Conservation (phyloP, 2,113 vertebrate species). For the Chloroceryle aenea region DNA sequence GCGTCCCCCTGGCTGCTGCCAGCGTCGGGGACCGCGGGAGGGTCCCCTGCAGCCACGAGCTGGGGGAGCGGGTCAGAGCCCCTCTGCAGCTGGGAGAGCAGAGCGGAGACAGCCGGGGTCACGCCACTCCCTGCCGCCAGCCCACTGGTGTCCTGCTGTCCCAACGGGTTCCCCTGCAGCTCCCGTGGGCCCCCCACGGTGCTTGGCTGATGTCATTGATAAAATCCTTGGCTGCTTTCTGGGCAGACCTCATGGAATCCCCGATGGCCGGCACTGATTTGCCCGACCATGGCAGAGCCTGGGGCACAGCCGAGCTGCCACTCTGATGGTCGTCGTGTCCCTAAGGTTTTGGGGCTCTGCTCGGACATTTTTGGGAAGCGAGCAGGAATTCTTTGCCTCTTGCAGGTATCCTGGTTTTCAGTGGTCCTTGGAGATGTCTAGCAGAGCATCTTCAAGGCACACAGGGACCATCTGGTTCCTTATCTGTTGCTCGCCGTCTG, state of each 20-base stretch:
- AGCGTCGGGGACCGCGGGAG: rapidly evolving
- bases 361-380: neutral
- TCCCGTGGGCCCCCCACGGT: neutral
- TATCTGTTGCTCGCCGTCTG: neutral
- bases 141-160: neutral
- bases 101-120: neutral
- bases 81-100: neutral
- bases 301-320: neutral
- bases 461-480: neutral
- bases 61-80: neutral
- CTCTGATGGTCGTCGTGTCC: neutral
- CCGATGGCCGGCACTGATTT: rapidly evolving
- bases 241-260: neutral
- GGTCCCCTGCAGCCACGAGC: neutral
- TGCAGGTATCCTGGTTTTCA: neutral
- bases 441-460: neutral
- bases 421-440: neutral
- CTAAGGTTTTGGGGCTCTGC: too few relatives aligned
- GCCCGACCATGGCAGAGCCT: neutral
- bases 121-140: neutral
- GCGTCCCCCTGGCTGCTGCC: neutral
- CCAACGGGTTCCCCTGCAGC: neutral
- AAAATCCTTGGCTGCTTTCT: neutral
- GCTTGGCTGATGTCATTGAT: too few relatives aligned
- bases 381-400: neutral